phyloP scores from a whole-genome alignment of 2,888 invertebrate species.

The Ectemnius cavifrons region DNA sequence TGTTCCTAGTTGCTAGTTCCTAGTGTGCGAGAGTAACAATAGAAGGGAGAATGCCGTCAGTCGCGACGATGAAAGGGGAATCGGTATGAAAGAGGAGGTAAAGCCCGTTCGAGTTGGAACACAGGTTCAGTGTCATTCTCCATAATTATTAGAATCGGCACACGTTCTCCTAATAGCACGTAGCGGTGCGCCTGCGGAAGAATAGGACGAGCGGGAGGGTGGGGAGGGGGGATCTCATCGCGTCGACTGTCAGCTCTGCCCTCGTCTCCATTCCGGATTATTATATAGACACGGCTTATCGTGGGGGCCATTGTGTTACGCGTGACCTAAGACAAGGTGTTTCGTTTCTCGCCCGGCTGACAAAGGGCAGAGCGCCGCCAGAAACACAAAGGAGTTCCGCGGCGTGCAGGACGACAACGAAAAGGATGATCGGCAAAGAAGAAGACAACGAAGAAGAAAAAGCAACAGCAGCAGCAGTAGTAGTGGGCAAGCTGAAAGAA shows the following conservation, averaged over 20 bases:
- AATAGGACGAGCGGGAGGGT: slow-evolving; percentile 4
- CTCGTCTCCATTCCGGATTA: slow-evolving; percentile 38
- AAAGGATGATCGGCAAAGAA: slow-evolving; percentile 44
- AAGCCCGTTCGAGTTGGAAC: not conserved
- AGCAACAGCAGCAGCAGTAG: not conserved
- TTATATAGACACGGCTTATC: slow-evolving; percentile 38
- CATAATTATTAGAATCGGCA: slow-evolving; percentile 34
- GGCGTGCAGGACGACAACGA: slow-evolving; percentile 31
- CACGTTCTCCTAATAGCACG: slow-evolving; percentile 2
- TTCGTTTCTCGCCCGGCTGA: slow-evolving; percentile 52
- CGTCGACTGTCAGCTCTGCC: slow-evolving; percentile 28
- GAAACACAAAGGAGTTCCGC: slow-evolving; percentile 26
- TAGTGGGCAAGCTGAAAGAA: not conserved
- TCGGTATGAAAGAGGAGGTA: too few relatives aligned
- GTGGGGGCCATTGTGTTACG: slow-evolving; percentile 59
- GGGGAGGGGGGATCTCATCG: not conserved
- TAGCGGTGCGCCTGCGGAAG: not conserved
- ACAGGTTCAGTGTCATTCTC: slow-evolving; percentile 36
- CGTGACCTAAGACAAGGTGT: slow-evolving; percentile 67
- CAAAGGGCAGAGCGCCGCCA: slow-evolving; percentile 53
- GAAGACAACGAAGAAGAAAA: slow-evolving; percentile 22
- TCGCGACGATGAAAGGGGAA: too few relatives aligned
- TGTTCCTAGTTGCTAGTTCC: too few relatives aligned
- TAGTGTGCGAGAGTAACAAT: too few relatives aligned
- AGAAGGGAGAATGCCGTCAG: too few relatives aligned